Evolutionary conservation across 2,888 invertebrate genomes (phyloP).

Genomic region (Drosophila borborema): DNA sequence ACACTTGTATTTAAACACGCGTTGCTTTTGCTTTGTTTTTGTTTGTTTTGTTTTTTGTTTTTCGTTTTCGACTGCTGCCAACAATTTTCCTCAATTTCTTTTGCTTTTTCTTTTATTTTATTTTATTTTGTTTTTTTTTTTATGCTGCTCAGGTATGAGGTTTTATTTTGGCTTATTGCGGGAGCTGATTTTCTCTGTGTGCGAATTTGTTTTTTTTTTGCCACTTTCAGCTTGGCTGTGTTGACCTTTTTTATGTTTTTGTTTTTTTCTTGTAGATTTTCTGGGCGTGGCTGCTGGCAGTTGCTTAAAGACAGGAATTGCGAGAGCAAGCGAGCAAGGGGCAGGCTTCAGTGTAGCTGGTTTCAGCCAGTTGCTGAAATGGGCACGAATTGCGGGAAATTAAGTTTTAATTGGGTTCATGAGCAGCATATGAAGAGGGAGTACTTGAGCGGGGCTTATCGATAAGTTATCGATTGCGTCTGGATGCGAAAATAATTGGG

Average conservation of each 20-base stretch:
- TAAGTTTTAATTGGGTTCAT: slow-evolving; percentile 28
- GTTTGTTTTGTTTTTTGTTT: not conserved
- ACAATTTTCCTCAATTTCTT: slow-evolving; percentile 56
- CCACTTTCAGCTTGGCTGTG: slow-evolving; percentile 51
- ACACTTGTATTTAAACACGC: slow-evolving; percentile 47
- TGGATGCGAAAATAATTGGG: not conserved
- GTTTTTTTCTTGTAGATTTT: slow-evolving; percentile 48
- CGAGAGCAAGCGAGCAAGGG: not conserved
- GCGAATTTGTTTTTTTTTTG: slow-evolving; percentile 20
- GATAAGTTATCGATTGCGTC: slow-evolving; percentile 1
- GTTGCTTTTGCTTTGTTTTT: slow-evolving; percentile 44
- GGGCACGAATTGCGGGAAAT: slow-evolving; percentile 24
- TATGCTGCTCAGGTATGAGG: slow-evolving; percentile 60
- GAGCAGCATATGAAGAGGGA: slow-evolving; percentile 4
- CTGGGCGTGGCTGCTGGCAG: slow-evolving; percentile 67
- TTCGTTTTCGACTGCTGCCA: slow-evolving; percentile 54
- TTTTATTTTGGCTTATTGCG: slow-evolving; percentile 71
- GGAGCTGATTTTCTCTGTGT: slow-evolving; percentile 55
- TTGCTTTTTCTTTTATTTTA: slow-evolving; percentile 25
- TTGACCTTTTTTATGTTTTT: slow-evolving; percentile 67
- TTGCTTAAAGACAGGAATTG: slow-evolving; percentile 56
- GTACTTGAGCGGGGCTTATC: slow-evolving; percentile 4
- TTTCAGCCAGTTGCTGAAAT: slow-evolving; percentile 14
- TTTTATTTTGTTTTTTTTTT: slow-evolving; percentile 17
- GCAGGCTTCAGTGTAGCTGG: slow-evolving; percentile 12